Evolutionary conservation across 2,797 vertebrate species (phyloP).

Genomic region (Neostethus bicornis): DNA sequence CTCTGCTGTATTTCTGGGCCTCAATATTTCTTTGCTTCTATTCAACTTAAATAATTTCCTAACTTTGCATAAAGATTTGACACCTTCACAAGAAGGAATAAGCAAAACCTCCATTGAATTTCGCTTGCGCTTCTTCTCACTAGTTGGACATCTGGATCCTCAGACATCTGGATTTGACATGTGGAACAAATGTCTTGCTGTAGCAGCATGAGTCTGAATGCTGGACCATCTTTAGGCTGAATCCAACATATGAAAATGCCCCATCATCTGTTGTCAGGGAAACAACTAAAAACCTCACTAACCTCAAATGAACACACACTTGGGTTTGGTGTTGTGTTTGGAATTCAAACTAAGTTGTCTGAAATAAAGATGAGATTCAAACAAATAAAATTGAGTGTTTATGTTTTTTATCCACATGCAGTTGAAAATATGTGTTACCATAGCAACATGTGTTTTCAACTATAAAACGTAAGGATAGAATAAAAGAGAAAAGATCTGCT

Average conservation of each 20-base stretch:
- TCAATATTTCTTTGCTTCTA: too few relatives aligned
- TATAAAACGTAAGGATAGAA: slow-evolving; percentile 58
- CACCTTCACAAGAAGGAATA: neutral
- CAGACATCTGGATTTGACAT: slow-evolving; percentile 24
- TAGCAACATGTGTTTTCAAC: slow-evolving; percentile 54
- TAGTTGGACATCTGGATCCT: too few relatives aligned
- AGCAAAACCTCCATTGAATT: neutral
- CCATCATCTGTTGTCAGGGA: slow-evolving; percentile 63
- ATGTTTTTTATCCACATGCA: slow-evolving; percentile 27
- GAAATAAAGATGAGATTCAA: slow-evolving; percentile 21
- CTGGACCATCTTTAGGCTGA: slow-evolving; percentile 24
- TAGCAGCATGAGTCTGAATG: neutral
- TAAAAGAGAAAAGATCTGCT: slow-evolving; percentile 24
- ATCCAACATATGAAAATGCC: slow-evolving; percentile 54
- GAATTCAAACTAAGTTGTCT: neutral
- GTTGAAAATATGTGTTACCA: slow-evolving; percentile 33
- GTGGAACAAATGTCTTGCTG: slow-evolving; percentile 3
- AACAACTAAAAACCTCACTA: slow-evolving; percentile 57
- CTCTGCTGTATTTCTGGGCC: too few relatives aligned
- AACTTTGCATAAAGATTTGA: too few relatives aligned
- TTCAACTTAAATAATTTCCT: too few relatives aligned
- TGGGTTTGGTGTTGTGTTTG: slow-evolving; percentile 7
- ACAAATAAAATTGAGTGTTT: slow-evolving; percentile 3
- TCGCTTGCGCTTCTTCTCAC: neutral
- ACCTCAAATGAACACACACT: slow-evolving; percentile 47